Conservation (phyloP, 2,113 vertebrate genomes). For the Genyomyrus donnyi region DNA sequence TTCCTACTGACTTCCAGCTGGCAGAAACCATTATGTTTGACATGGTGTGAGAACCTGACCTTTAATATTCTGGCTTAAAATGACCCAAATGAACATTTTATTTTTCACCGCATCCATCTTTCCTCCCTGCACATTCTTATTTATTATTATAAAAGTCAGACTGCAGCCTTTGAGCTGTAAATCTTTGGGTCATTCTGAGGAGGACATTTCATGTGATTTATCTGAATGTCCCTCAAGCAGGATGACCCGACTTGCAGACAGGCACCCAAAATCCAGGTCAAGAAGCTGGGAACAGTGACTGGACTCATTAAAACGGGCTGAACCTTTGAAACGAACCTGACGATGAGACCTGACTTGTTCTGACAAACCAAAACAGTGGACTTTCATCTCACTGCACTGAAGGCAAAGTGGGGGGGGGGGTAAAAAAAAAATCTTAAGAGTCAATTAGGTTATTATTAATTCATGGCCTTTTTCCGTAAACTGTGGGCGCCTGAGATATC, state of each 20-base stretch:
- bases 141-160: not conserved
- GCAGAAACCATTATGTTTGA: not conserved
- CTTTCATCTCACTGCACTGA: conserved; percentile 72
- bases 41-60: not conserved
- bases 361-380: conserved; percentile 70
- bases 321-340: not conserved
- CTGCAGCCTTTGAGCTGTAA: not conserved
- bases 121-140: not conserved
- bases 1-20: conserved; percentile 14
- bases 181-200: not conserved
- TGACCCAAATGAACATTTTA: not conserved
- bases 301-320: not conserved
- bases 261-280: not conserved
- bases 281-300: not conserved
- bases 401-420: conserved; percentile 47
- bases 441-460: conserved; percentile 98
- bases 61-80: conserved; percentile 6
- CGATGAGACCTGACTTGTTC: conserved; percentile 36
- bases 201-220: not conserved
- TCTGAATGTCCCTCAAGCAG: not conserved
- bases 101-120: not conserved
- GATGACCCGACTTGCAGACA: not conserved
- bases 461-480: conserved; percentile 97
- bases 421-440: conserved; percentile 64
- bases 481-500: conserved; percentile 76